phyloP scores from a whole-genome alignment of 2,797 vertebrate species.

The Sebastiscus tertius region DNA sequence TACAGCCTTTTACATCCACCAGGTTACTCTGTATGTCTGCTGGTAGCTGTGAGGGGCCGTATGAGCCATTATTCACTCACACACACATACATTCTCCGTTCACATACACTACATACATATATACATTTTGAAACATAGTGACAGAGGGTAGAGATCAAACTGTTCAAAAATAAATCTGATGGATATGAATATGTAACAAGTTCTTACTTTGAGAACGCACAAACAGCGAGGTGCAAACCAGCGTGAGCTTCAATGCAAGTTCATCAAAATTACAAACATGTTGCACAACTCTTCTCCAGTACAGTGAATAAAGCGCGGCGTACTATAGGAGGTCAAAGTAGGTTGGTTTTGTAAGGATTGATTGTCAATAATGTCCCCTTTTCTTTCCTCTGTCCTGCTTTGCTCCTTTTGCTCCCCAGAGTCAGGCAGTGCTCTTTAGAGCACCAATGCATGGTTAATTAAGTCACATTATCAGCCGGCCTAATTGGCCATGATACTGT shows the following conservation, averaged over 20 bases:
- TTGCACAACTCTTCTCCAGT: neutral
- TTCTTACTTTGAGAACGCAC: too few species aligned
- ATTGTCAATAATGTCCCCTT: neutral
- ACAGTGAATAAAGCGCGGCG: neutral
- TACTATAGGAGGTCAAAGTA: too few species aligned
- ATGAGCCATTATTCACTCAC: too few species aligned
- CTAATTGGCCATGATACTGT: constrained; percentile 77
- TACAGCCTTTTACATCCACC: neutral
- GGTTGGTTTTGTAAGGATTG: neutral
- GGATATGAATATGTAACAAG: neutral
- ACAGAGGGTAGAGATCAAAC: too few species aligned
- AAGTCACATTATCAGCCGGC: constrained; percentile 68
- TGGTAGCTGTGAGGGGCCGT: neutral
- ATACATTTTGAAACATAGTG: too few species aligned
- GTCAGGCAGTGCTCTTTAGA: constrained; percentile 37
- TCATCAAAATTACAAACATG: neutral
- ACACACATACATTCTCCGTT: too few species aligned
- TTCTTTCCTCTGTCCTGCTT: neutral
- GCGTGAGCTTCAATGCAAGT: neutral
- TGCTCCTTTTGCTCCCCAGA: neutral
- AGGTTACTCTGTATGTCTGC: neutral
- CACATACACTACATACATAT: too few species aligned
- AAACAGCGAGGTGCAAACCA: neutral
- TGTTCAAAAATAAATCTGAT: neutral
- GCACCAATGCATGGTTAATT: constrained; percentile 68